Percentiles rank a stretch among this genome's conserved stretches.
Evolutionary conservation across 1,140 invertebrate genomes (phyloP).

Genomic region (Ips nitidus): DNA sequence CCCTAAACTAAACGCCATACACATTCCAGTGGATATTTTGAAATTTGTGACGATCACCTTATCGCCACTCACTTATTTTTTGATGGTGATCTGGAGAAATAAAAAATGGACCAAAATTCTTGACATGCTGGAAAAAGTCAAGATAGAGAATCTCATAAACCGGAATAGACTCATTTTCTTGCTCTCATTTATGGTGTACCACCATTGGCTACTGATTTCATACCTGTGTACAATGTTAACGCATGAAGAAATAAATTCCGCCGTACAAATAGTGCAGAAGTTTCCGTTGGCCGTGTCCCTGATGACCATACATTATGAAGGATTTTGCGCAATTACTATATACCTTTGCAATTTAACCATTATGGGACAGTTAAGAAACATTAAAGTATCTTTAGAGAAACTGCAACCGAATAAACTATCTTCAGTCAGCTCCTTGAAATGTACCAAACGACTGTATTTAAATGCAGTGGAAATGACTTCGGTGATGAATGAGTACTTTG

Average conservation of each 20-base stretch:
- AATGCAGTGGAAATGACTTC: not conserved
- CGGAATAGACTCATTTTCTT: not conserved
- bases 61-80: not conserved
- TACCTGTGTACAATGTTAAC: not conserved
- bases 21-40: slow-evolving; percentile 3
- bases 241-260: not conserved
- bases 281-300: not conserved
- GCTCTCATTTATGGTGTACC: not conserved
- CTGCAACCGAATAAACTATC: not conserved
- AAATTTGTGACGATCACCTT: not conserved
- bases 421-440: slow-evolving; percentile 11
- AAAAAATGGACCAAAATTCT: slow-evolving; percentile 7
- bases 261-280: not conserved
- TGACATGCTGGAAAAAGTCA: not conserved
- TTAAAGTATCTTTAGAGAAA: not conserved
- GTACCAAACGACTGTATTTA: slow-evolving; percentile 15
- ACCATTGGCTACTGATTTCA: not conserved
- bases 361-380: slow-evolving; percentile 1
- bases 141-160: not conserved
- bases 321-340: not conserved
- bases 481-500: slow-evolving; percentile 14
- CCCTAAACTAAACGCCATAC: not conserved
- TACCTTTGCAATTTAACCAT: not conserved
- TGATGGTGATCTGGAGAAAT: not conserved
- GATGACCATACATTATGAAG: slow-evolving; percentile 3